Conservation (phyloP, 2,113 vertebrate species). For the Peromyscus polionotus region DNA sequence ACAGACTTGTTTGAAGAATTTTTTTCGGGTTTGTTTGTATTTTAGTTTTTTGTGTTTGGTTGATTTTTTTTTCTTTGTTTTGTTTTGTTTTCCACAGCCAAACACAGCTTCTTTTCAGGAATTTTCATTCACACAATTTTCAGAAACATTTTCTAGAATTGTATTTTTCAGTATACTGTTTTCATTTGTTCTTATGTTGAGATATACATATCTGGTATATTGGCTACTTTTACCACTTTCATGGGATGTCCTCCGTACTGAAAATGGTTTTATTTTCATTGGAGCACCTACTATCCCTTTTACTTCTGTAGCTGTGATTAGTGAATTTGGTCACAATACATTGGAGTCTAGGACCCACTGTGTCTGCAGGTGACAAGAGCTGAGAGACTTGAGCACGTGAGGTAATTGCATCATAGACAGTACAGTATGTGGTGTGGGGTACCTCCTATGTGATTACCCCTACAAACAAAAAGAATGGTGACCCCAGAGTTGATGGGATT, state of each 20-base stretch:
- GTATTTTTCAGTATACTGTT: not conserved
- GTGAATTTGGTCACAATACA: not conserved
- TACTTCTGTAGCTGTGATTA: not conserved
- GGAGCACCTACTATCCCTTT: not conserved
- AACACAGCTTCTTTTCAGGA: not conserved
- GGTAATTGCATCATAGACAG: not conserved
- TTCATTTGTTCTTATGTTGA: not conserved
- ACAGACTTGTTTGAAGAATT: not conserved
- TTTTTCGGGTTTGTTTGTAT: no score
- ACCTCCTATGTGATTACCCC: not conserved
- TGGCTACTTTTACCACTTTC: not conserved
- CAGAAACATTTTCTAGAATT: not conserved
- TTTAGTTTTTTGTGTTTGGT: no score
- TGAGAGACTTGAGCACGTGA: not conserved
- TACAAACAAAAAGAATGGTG: not conserved
- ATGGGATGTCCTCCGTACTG: not conserved
- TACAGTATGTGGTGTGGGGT: not conserved
- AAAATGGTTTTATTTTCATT: not conserved
- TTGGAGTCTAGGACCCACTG: not conserved
- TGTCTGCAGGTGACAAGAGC: not conserved
- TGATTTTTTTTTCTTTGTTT: not conserved
- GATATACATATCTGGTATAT: not conserved
- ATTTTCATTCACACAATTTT: not conserved
- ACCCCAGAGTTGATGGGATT: not conserved
- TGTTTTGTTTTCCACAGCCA: not conserved